Base-by-base conservation (phyloP, 2,113 vertebrate species). In the Anhinga rufa region DNA sequence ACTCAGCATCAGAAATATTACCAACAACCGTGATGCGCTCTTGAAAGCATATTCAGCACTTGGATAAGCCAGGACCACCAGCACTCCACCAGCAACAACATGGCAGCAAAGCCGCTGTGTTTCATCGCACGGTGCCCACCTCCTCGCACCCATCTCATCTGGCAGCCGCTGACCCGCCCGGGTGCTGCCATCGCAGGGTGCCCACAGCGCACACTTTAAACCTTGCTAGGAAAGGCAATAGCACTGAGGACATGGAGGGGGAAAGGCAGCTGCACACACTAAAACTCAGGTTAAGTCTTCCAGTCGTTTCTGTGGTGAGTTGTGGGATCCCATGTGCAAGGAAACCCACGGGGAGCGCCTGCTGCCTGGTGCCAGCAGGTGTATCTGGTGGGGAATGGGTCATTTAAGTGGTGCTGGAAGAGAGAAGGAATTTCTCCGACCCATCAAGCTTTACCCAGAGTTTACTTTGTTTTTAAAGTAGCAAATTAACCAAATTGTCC, bases 261-360 rank as follows among this genome's bases (percentile, higher is more conserved):
- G 46, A 46, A 54, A 54, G 28, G 34, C 31, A 28, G 24, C 12
- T 57, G 42, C 10, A 7, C 9, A 2, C 12, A 1, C 44, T 16
- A 7, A 51, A 85, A 28, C 51, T 57, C 26, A 6, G n/a, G 22
- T 6, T 40, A 36, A 24, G 34, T 11, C 48, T 54, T n/a, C 31
- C 72, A 86, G 71, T 21, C 3, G 0, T 49, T 60, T 44, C 72
- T 0, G 3, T 13, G 57, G 14, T 20, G 58, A 26, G 11, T 9
- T 1, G 0, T 19, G 60, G 52, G 60, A 42, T 13, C 34, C 40
- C 2, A 0, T 6, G 10, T 17, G 3, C 2, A 2, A 42, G 66
- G 57, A 44, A 38, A 3, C 4, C 22, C 49, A 3, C 0, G 2
- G 58, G 78, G 8, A 69, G 29, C 0, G 2, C 18, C 28, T 8